These are phyloP conservation scores for Sericinus montela DNA, from an alignment of 2,888 invertebrate species.

Conservation along the genomic window DNA sequence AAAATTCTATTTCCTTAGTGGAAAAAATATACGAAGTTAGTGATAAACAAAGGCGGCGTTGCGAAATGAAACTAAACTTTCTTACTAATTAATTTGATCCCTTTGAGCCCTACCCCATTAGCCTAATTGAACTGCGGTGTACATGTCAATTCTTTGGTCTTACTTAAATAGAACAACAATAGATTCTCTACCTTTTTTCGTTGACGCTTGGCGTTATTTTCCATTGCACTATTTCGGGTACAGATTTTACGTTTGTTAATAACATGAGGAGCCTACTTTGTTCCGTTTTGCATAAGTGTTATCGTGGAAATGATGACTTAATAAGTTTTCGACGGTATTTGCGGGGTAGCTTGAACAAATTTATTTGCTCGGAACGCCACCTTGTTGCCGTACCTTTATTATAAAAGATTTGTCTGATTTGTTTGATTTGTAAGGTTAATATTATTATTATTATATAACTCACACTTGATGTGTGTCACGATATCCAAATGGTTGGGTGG, in stretches of 20 bases:
- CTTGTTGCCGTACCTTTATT: too few species aligned
- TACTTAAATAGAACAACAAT: slow-evolving; percentile 28
- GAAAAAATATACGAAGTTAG: slow-evolving; percentile 36
- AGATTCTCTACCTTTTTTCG: slow-evolving; percentile 31
- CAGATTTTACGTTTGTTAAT: slow-evolving; percentile 52
- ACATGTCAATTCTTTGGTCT: slow-evolving; percentile 75
- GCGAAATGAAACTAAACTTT: slow-evolving; percentile 70
- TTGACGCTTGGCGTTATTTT: slow-evolving; percentile 23
- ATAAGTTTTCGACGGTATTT: slow-evolving; percentile 8
- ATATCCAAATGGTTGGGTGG: too few species aligned
- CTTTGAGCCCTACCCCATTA: slow-evolving; percentile 76
- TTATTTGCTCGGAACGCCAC: too few species aligned
- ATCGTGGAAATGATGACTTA: slow-evolving; percentile 20
- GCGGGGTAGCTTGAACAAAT: background rate
- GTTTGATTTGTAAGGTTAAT: too few species aligned
- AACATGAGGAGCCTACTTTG: slow-evolving; percentile 63
- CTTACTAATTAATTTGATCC: slow-evolving; percentile 79
- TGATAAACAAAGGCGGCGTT: slow-evolving; percentile 67
- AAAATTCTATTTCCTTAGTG: slow-evolving; percentile 20
- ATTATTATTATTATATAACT: too few species aligned
- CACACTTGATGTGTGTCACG: too few species aligned
- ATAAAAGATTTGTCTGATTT: too few species aligned
- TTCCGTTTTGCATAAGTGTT: slow-evolving; percentile 68
- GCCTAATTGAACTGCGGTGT: slow-evolving; percentile 78
- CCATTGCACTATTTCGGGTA: slow-evolving; percentile 9